Evolutionary conservation across 2,888 invertebrate species (phyloP).

Genomic region (Halictus ligatus): DNA sequence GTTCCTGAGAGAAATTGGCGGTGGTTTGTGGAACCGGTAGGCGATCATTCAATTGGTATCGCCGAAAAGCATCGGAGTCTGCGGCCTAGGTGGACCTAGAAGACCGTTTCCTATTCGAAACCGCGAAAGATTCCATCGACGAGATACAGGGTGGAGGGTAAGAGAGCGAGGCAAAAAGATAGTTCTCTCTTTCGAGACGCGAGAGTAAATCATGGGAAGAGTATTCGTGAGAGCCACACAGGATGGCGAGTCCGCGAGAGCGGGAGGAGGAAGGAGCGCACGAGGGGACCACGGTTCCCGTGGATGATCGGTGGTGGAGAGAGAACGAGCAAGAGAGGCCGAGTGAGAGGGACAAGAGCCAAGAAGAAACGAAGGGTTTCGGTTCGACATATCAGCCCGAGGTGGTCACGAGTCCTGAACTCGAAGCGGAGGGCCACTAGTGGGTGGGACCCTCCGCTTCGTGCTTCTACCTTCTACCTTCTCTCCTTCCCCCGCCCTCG

Average conservation of each 20-base stretch:
- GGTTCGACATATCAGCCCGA: slow-evolving; percentile 84
- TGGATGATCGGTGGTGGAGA: slow-evolving; percentile 65
- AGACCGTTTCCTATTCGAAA: slow-evolving; percentile 53
- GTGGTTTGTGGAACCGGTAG: neutral
- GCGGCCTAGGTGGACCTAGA: slow-evolving; percentile 19
- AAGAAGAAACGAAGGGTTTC: slow-evolving; percentile 78
- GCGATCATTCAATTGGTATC: slow-evolving; percentile 46
- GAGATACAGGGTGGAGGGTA: slow-evolving; percentile 48
- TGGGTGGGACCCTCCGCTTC: slow-evolving; percentile 82
- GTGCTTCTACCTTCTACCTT: slow-evolving; percentile 68
- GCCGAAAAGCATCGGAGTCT: slow-evolving; percentile 28
- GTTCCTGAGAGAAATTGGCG: neutral
- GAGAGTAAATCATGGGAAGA: slow-evolving; percentile 82
- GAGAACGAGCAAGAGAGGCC: slow-evolving; percentile 22
- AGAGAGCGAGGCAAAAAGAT: slow-evolving; percentile 43
- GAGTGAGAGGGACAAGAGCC: slow-evolving; percentile 69
- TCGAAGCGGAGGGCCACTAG: slow-evolving; percentile 76
- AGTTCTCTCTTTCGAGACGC: slow-evolving; percentile 69
- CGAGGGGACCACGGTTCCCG: slow-evolving; percentile 55
- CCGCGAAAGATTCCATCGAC: slow-evolving; percentile 54
- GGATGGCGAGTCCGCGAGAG: slow-evolving; percentile 64
- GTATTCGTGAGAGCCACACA: slow-evolving; percentile 80
- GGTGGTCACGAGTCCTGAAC: slow-evolving; percentile 83
- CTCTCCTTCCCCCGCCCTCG: neutral
- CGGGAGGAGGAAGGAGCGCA: slow-evolving; percentile 36